Evolutionary conservation across 1,140 invertebrate species (phyloP).

Genomic region (Macrostomum lignano): DNA sequence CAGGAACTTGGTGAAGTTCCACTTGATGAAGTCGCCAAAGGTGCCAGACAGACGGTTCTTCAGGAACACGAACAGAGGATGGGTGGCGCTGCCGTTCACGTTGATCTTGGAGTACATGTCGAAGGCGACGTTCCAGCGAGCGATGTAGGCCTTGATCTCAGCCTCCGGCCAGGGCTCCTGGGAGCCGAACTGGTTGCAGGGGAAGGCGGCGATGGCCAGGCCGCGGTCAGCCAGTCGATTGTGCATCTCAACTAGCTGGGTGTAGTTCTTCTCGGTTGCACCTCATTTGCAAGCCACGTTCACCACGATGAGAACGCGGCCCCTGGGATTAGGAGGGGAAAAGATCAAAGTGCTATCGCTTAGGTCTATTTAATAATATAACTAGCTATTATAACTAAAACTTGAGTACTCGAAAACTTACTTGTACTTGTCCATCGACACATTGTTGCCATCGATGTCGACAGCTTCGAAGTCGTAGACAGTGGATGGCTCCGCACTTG

Average conservation of each 20-base stretch:
- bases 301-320: slow-evolving; percentile 20
- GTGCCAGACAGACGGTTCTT: slow-evolving; percentile 40
- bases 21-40: slow-evolving; percentile 43
- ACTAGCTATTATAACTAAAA: too few relatives aligned
- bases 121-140: slow-evolving; percentile 13
- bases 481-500: not conserved
- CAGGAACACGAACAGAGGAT: slow-evolving; percentile 60
- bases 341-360: too few relatives aligned
- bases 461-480: slow-evolving; percentile 29
- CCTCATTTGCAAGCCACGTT: slow-evolving; percentile 28
- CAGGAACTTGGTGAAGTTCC: slow-evolving; percentile 90
- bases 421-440: slow-evolving; percentile 30
- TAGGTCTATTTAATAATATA: too few relatives aligned
- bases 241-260: slow-evolving; percentile 22
- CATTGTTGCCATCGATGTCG: slow-evolving; percentile 29
- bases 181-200: slow-evolving; percentile 26
- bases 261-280: slow-evolving; percentile 25
- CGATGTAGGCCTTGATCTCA: slow-evolving; percentile 23
- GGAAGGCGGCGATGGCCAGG: slow-evolving; percentile 24
- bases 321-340: slow-evolving; percentile 9
- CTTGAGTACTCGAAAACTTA: too few relatives aligned
- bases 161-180: slow-evolving; percentile 20
- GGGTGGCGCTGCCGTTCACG: slow-evolving; percentile 54
- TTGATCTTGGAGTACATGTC: slow-evolving; percentile 39
- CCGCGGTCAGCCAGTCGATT: slow-evolving; percentile 22